Evolutionary conservation across 2,797 vertebrate genomes (phyloP), one percentile per base, ranked within the genome.

Genomic region (Remorina albescens): DNA sequence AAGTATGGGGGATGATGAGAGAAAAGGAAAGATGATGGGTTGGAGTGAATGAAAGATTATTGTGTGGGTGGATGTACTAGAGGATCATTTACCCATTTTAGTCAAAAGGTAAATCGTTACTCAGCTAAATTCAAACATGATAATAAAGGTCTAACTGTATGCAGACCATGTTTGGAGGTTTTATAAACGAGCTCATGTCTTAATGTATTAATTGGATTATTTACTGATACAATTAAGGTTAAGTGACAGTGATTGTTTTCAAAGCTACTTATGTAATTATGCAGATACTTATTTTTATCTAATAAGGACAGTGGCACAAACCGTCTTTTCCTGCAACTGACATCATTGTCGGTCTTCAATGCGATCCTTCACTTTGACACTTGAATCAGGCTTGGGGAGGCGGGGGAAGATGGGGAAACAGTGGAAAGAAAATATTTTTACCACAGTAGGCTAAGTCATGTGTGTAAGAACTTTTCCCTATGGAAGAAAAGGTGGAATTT

Each of bases 401-500:
- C 26, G 50, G 60, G 51, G 34, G 23, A 37, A n/a, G 34, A 34
- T 44, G 39, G 50, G 39, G 62, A 81, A 80, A 64, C 28, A 3
- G 61, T 32, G 30, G 71, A 34, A 15, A 54, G 26, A 59, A 72
- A 78, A 61, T 46, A 60, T 80, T 63, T 19, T 51, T 56, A 55
- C 67, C 62, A 47, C 78, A 71, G 39, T 54, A 36, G 44, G 54
- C 53, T 47, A 55, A 72, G n/a, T 49, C 71, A 55, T 86, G 80
- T 86, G 80, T 72, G 80, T 75, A 79, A 78, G 62, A 73, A 56
- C 77, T 67, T 70, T 59, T 80, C 65, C 66, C 32, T 77, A 49
- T 57, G 72, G 55, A 78, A 72, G 58, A 62, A 86, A 78, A 71
- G 39, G 70, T 78, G 76, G 80, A 86, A 82, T 76, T 88, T 78